These are phyloP conservation scores for Eutolmus rufibarbis DNA, from an alignment of 2,888 invertebrate genomes.

Conservation along the genomic window DNA sequence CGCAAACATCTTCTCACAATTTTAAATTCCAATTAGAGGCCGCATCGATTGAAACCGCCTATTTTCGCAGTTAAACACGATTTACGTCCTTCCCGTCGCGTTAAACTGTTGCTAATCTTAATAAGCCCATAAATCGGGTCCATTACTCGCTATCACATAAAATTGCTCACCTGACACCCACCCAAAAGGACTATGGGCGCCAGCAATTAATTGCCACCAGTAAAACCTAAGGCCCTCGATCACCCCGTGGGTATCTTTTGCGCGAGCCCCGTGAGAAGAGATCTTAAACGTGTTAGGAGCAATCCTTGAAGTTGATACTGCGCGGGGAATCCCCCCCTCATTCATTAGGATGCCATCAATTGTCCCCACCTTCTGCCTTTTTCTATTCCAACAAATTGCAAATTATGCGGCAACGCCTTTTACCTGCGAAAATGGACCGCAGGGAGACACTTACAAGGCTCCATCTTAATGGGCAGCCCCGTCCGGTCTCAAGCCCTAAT, in stretches of 20 bases:
- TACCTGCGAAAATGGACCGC: background rate
- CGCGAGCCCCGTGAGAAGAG: background rate
- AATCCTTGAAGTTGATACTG: background rate
- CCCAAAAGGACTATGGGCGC: constrained; percentile 11
- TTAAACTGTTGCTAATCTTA: constrained; percentile 4
- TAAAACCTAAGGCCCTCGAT: background rate
- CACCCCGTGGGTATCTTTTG: background rate
- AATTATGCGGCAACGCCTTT: constrained; percentile 33
- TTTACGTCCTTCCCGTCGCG: background rate
- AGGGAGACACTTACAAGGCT: background rate
- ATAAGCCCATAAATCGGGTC: constrained; percentile 16
- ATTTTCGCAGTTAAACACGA: background rate
- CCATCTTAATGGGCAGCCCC: background rate
- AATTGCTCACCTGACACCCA: constrained; percentile 15
- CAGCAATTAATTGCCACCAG: constrained; percentile 19
- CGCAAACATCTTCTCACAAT: background rate
- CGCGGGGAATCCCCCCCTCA: background rate
- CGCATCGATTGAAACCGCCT: background rate
- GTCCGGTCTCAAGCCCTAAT: background rate
- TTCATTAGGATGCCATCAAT: constrained; percentile 39
- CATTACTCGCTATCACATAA: constrained; percentile 28
- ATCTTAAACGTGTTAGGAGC: background rate
- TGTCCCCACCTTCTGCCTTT: constrained; percentile 19
- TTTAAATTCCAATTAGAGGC: background rate
- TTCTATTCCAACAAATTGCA: constrained; percentile 36